Percentiles rank a stretch among this genome's conserved stretches.
These are phyloP conservation scores for Amphibalanus amphitrite DNA, from an alignment of 1,140 invertebrate species.

Conservation along the genomic window DNA sequence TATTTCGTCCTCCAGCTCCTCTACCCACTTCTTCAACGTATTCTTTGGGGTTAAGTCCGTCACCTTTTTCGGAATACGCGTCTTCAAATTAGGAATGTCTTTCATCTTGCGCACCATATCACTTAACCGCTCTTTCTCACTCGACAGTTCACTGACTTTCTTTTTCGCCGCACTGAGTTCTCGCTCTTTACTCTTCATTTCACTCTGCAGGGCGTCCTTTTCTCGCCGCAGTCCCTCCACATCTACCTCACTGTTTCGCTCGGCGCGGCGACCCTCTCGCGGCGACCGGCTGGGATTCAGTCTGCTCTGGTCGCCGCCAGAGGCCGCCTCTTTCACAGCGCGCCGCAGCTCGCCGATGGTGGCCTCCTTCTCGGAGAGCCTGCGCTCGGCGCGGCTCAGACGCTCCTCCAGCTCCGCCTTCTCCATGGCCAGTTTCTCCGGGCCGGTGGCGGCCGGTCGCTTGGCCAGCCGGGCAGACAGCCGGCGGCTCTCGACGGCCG, in stretches of 20 bases:
- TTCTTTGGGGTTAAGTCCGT: conserved; percentile 48
- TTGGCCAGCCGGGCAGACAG: conserved; percentile 12
- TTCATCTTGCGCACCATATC: conserved; percentile 36
- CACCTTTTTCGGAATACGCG: conserved; percentile 43
- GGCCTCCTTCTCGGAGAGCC: conserved; percentile 6
- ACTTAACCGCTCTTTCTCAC: conserved; percentile 17
- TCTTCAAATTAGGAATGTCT: conserved; percentile 34
- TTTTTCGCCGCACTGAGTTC: conserved; percentile 16
- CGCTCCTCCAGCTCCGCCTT: conserved; percentile 4
- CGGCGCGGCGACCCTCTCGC: conserved; percentile 6
- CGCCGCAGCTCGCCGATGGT: conserved; percentile 1
- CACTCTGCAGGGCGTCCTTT: not conserved
- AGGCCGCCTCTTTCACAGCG: conserved; percentile 8
- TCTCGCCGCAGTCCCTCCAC: not conserved
- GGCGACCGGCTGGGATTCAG: not conserved
- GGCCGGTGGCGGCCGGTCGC: conserved; percentile 14
- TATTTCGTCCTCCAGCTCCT: conserved; percentile 59
- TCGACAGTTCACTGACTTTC: conserved; percentile 20
- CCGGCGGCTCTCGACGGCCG: conserved; percentile 13
- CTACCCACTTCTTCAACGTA: conserved; percentile 55
- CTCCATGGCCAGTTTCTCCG: conserved; percentile 18
- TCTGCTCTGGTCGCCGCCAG: conserved; percentile 7
- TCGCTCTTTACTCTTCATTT: conserved; percentile 6
- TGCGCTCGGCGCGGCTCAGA: not conserved
- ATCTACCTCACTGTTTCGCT: not conserved